Conservation (phyloP, 2,888 invertebrate genomes). For the Kryphioiulus occultus region DNA sequence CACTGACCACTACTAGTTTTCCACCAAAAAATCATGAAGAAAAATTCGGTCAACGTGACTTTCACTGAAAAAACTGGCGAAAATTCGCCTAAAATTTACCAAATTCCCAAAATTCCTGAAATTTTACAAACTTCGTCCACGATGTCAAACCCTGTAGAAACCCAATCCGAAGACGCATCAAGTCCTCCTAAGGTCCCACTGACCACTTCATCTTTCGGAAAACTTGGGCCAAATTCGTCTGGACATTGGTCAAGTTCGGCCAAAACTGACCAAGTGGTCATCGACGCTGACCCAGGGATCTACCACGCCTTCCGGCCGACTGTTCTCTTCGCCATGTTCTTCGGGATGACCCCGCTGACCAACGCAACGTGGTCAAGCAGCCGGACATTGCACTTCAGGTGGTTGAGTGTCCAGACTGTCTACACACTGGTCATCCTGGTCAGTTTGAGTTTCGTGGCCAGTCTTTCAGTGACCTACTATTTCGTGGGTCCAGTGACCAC, state of each 20-base stretch:
- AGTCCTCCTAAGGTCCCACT: no score
- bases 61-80: no score
- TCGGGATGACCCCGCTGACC: constrained; percentile 42
- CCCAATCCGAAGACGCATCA: no score
- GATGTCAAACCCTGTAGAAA: no score
- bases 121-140: background rate
- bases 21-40: background rate
- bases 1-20: background rate
- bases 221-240: no score
- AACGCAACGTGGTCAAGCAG: background rate
- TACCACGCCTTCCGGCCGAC: constrained; percentile 48
- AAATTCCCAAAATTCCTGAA: background rate
- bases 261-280: background rate
- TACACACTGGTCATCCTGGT: constrained; percentile 31
- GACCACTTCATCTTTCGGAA: no score
- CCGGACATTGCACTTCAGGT: background rate
- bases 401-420: background rate
- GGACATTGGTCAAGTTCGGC: background rate
- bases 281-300: constrained; percentile 36
- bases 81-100: no score
- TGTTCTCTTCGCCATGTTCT: constrained; percentile 41
- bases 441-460: constrained; percentile 27
- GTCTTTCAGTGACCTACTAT: background rate
- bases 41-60: background rate
- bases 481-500: background rate